Evolutionary conservation across 2,113 vertebrate genomes (phyloP).

Genomic region (Alosa alosa): DNA sequence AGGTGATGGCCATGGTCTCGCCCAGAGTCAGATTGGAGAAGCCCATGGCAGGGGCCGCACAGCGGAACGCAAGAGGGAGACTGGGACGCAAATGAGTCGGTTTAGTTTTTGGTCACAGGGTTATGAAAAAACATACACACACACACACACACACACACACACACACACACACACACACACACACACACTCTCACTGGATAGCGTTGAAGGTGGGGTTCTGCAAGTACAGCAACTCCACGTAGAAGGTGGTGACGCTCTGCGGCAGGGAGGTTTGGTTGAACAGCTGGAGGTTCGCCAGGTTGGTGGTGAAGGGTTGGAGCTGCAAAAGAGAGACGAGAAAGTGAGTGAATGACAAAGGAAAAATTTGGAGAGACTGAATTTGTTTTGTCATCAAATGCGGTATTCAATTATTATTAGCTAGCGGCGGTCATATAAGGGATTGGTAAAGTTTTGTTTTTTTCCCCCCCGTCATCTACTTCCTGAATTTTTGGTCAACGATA

Average conservation of each 20-base stretch:
- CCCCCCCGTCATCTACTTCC: too few species aligned
- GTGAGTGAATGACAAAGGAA: neutral
- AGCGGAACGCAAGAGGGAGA: conserved; percentile 56
- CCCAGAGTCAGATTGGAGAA: conserved; percentile 51
- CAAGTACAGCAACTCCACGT: conserved; percentile 58
- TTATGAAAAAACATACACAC: too few species aligned
- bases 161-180: too few species aligned
- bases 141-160: too few species aligned
- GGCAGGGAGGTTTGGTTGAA: conserved; percentile 45
- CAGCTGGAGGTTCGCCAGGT: conserved; percentile 64
- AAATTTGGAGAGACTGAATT: neutral
- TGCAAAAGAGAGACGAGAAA: conserved; percentile 24
- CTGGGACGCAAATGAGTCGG: conserved; percentile 40
- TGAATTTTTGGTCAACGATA: too few species aligned
- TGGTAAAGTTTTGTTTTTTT: too few species aligned
- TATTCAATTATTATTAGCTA: neutral
- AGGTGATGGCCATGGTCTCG: conserved; percentile 33
- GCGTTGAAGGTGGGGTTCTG: conserved; percentile 63
- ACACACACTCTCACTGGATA: conserved; percentile 57
- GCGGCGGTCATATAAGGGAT: too few species aligned
- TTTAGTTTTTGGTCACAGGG: too few species aligned
- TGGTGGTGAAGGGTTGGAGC: conserved; percentile 63
- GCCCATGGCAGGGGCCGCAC: conserved; percentile 53
- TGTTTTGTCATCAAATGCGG: too few species aligned
- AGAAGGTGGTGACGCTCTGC: conserved; percentile 55